These are phyloP conservation scores for Galendromus occidentalis DNA, from an alignment of 1,140 invertebrate species.

Conservation along the genomic window DNA sequence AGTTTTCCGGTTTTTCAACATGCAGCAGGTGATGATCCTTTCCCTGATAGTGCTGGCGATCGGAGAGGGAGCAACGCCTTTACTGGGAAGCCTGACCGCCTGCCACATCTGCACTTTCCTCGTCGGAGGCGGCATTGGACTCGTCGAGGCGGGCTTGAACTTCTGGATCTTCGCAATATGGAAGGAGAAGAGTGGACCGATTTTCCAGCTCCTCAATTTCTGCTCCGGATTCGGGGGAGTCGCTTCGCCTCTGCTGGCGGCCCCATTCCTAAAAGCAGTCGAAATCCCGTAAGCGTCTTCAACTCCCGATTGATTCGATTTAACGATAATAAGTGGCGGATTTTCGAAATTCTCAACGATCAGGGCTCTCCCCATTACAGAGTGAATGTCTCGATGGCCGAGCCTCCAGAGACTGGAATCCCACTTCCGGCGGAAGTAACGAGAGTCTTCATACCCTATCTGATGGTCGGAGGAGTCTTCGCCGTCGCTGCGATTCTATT, in stretches of 20 bases:
- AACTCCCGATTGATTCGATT: too few species aligned
- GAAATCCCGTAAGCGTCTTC: background rate
- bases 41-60: background rate
- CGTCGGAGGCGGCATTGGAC: background rate
- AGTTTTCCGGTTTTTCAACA: background rate
- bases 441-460: background rate
- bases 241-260: constrained; percentile 12
- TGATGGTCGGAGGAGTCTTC: background rate
- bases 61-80: background rate
- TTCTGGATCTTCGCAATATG: constrained; percentile 16
- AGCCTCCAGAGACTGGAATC: background rate
- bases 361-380: background rate
- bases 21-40: background rate
- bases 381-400: background rate
- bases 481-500: background rate
- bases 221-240: constrained; percentile 13
- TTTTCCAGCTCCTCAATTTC: constrained; percentile 13
- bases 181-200: background rate
- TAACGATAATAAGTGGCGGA: too few species aligned
- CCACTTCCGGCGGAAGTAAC: background rate
- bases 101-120: background rate
- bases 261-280: constrained; percentile 12
- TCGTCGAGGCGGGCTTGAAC: constrained; percentile 11
- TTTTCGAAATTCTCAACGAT: too few species aligned
- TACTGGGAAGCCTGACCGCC: background rate